A percentile compares a stretch with the other conserved stretches of the same genome.
These are phyloP conservation scores for Heteractis magnifica DNA, from an alignment of 92 coral and sea anemone genomes.

Conservation along the genomic window DNA sequence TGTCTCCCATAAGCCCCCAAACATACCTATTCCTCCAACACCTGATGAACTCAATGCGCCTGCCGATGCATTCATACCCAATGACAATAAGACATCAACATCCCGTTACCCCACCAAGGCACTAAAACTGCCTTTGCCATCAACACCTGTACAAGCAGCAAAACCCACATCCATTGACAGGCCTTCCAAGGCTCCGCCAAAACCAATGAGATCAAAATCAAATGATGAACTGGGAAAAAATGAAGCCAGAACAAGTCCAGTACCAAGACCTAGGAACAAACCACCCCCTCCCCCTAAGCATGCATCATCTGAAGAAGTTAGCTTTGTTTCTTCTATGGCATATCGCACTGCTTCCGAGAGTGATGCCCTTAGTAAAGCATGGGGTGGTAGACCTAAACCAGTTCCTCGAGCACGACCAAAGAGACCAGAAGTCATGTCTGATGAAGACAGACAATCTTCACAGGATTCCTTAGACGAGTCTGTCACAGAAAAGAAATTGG, in stretches of 20 bases:
- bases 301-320: conserved; percentile 37
- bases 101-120: conserved; percentile 11
- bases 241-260: conserved; percentile 52
- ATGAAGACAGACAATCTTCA: conserved; percentile 27
- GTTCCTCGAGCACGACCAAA: conserved; percentile 55
- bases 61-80: not conserved
- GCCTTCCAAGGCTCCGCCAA: conserved; percentile 43
- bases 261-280: conserved; percentile 78
- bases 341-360: conserved; percentile 37
- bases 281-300: conserved; percentile 84
- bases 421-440: conserved; percentile 31
- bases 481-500: not conserved
- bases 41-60: conserved; percentile 15
- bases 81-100: not conserved
- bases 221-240: conserved; percentile 38
- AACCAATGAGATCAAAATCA: conserved; percentile 44
- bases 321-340: conserved; percentile 34
- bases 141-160: not conserved
- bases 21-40: conserved; percentile 43
- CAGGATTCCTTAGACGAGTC: conserved; percentile 53
- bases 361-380: conserved; percentile 21
- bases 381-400: conserved; percentile 61
- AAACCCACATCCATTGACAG: conserved; percentile 29
- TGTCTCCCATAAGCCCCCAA: conserved; percentile 22
- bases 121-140: conserved; percentile 17